Percentiles rank a stretch among this genome's conserved stretches.
These are phyloP conservation scores for Tetraneura akinire DNA, from an alignment of 1,140 invertebrate species.

Conservation along the genomic window DNA sequence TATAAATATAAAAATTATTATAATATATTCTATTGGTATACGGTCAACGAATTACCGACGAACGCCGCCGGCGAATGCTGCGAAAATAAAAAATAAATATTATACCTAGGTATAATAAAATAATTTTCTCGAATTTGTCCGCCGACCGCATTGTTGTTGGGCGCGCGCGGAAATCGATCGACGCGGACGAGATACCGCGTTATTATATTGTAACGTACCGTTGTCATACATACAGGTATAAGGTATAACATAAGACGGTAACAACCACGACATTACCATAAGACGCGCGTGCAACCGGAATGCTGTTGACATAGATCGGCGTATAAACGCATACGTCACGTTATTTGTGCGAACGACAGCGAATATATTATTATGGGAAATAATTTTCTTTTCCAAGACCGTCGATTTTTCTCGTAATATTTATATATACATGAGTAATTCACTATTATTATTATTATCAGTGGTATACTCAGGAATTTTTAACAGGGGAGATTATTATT, in stretches of 20 bases:
- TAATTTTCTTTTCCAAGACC: too few species aligned
- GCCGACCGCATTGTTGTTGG: background rate
- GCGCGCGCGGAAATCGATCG: slow-evolving; percentile 16
- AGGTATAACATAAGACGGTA: too few species aligned
- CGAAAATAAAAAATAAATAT: background rate
- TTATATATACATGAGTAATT: too few species aligned
- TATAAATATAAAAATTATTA: background rate
- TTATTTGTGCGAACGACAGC: background rate
- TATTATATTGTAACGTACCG: background rate
- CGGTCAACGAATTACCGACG: too few species aligned
- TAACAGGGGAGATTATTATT: too few species aligned
- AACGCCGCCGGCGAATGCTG: too few species aligned
- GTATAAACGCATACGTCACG: too few species aligned
- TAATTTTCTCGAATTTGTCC: background rate
- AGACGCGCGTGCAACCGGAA: too few species aligned
- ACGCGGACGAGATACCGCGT: background rate
- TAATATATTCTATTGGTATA: slow-evolving; percentile 22
- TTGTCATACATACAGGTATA: background rate
- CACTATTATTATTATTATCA: too few species aligned
- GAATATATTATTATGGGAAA: background rate
- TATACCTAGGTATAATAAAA: background rate
- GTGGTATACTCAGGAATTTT: too few species aligned
- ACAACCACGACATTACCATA: too few species aligned
- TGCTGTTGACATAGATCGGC: slow-evolving; percentile 25
- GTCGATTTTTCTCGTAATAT: too few species aligned